Percentiles rank a stretch among this genome's conserved stretches.
phyloP scores from a whole-genome alignment of 2,888 invertebrate genomes.

The Diadegma fenestrale region DNA sequence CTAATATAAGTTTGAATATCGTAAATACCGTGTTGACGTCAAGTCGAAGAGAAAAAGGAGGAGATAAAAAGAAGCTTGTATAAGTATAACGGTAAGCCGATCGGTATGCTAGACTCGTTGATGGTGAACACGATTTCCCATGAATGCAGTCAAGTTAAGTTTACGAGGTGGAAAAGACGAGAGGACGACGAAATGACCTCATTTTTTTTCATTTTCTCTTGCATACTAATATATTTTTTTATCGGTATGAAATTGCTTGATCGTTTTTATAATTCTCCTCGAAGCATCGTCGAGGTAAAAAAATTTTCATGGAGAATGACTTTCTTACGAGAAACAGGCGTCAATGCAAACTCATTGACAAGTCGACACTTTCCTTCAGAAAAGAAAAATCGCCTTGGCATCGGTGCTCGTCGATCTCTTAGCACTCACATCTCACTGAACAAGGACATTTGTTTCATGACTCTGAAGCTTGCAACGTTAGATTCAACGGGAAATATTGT shows the following conservation, averaged over 20 bases:
- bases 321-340: constrained; percentile 39
- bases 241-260: constrained; percentile 50
- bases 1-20: constrained; percentile 10
- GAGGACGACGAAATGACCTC: constrained; percentile 34
- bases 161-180: constrained; percentile 23
- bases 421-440: background rate
- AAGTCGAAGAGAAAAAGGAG: constrained; percentile 1
- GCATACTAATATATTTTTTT: constrained; percentile 54
- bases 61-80: constrained; percentile 15
- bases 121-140: constrained; percentile 41
- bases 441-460: too few relatives aligned
- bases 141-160: constrained; percentile 52
- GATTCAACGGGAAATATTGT: too few relatives aligned
- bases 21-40: constrained; percentile 26
- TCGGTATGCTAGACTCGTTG: constrained; percentile 65
- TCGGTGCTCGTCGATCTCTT: constrained; percentile 17
- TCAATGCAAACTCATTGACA: background rate
- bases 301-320: constrained; percentile 23
- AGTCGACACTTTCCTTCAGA: constrained; percentile 20
- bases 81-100: constrained; percentile 59
- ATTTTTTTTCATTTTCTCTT: background rate
- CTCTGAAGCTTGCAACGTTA: too few relatives aligned
- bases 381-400: constrained; percentile 19
- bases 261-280: constrained; percentile 32
- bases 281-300: background rate